Base-by-base conservation (phyloP, 2,888 invertebrate species). In the Ashinkailepas kermadecensis region DNA sequence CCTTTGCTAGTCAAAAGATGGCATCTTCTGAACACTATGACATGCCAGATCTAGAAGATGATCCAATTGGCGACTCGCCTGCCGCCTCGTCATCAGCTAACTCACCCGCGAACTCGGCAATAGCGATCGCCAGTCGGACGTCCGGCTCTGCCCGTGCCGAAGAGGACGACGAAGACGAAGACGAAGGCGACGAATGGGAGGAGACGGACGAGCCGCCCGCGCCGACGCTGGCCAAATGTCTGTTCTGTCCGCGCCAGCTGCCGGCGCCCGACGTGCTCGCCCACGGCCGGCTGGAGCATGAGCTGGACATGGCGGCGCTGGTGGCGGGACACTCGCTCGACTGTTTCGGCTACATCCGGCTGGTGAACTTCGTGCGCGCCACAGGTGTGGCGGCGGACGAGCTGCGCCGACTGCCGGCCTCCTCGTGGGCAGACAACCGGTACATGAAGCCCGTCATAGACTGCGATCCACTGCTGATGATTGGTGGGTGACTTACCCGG, bases 391-490 rank as follows among this genome's bases (percentile, higher is more conserved):
- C 70, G 13, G 81, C 84, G 11, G 81, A 79, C 11, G 81, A 82
- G 57, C 81, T 84, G 56, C 64, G 80, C 56, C 57, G 15, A 3
- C 81, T 91, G 81, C 91, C 91, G 83, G 88, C 91, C 1, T 88
- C 88, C 81, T 88, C 92, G 10, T 96, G 95, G 95, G 90, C 91
- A 18, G 91, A 91, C 85, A 94, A 95, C 82, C 91, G 91, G 84
- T 95, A 93, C 87, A 89, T 96, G 82, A 92, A 92, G 86, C 94
- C 96, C 0, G 90, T 91, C 9, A 82, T 89, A 81, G 91, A 91
- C 83, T 91, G 93, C 86, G 96, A 96, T 86, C 91, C 93, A 15
- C 93, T 95, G 93, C 87, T 96, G 74, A 94, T 92, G 91, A 93
- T 92, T 87, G 95, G 94, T 91, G 91, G 83, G 84, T 82, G 8